Percentiles rank a stretch among this genome's conserved stretches.
Evolutionary conservation across 2,888 invertebrate species (phyloP).

Genomic region (Oasisia sp.): DNA sequence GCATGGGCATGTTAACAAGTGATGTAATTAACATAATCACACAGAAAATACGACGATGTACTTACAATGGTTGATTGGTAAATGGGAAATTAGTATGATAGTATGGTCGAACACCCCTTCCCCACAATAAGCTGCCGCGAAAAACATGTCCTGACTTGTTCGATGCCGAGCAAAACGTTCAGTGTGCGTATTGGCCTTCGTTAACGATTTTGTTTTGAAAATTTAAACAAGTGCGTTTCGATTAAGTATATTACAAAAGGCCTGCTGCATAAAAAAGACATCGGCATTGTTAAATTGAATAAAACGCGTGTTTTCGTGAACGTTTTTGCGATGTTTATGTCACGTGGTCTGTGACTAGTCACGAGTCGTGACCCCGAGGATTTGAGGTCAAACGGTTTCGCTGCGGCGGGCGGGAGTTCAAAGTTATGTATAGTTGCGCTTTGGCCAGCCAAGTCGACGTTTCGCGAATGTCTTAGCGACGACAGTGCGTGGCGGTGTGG

Average conservation of each 20-base stretch:
- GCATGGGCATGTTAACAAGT: neutral
- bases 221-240: neutral
- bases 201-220: neutral
- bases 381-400: neutral
- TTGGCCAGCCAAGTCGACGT: neutral
- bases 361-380: neutral
- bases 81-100: neutral
- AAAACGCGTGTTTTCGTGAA: neutral
- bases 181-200: neutral
- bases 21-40: neutral
- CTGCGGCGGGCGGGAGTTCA: neutral
- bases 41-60: neutral
- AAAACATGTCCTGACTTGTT: conserved; percentile 10
- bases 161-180: neutral
- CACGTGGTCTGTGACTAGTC: neutral
- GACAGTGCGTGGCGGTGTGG: neutral
- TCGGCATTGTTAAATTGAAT: neutral
- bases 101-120: neutral
- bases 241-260: neutral
- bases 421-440: neutral
- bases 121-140: neutral
- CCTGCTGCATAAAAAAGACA: neutral
- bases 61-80: neutral
- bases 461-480: neutral
- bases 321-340: neutral